Percentiles rank a stretch among this genome's conserved stretches.
Evolutionary conservation across 2,888 invertebrate genomes (phyloP).

Genomic region (Cacoxenus indagator): DNA sequence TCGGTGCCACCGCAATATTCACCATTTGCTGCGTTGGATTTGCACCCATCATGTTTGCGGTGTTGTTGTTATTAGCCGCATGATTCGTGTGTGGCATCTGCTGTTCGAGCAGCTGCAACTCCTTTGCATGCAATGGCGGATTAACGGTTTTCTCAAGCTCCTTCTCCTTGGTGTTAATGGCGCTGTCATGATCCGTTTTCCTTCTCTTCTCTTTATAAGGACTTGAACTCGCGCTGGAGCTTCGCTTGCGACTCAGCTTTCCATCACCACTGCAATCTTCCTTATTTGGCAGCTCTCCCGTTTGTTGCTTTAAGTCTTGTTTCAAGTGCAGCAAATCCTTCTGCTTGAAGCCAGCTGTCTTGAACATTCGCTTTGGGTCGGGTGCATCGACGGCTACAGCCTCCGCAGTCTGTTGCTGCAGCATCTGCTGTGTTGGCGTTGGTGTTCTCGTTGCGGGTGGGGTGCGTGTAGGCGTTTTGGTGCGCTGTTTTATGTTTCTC

Average conservation of each 20-base stretch:
- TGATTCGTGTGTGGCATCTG: conserved; percentile 67
- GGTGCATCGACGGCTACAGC: conserved; percentile 43
- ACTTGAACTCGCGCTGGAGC: conserved; percentile 68
- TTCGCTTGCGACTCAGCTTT: conserved; percentile 65
- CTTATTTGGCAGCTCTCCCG: conserved; percentile 32
- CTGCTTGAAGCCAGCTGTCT: conserved; percentile 55
- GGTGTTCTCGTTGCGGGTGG: conserved; percentile 53
- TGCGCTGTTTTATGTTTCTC: conserved; percentile 49
- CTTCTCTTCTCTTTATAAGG: conserved; percentile 70
- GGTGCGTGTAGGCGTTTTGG: conserved; percentile 52
- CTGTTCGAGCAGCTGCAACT: conserved; percentile 51
- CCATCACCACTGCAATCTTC: conserved; percentile 24
- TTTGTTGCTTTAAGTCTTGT: conserved; percentile 51
- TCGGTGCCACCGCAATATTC: conserved; percentile 21
- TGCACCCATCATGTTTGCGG: conserved; percentile 29
- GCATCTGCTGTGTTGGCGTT: conserved; percentile 57
- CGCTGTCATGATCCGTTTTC: conserved; percentile 62
- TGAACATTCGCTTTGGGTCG: conserved; percentile 54
- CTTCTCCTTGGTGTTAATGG: conserved; percentile 28
- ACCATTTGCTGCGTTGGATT: conserved; percentile 33
- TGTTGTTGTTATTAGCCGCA: conserved; percentile 20
- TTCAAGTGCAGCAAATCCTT: conserved; percentile 55
- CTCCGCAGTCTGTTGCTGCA: conserved; percentile 36
- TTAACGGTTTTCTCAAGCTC: conserved; percentile 32
- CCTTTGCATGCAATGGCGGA: conserved; percentile 33